phyloP scores from a whole-genome alignment of 92 coral and sea anemone species.

The Montipora capitata region DNA sequence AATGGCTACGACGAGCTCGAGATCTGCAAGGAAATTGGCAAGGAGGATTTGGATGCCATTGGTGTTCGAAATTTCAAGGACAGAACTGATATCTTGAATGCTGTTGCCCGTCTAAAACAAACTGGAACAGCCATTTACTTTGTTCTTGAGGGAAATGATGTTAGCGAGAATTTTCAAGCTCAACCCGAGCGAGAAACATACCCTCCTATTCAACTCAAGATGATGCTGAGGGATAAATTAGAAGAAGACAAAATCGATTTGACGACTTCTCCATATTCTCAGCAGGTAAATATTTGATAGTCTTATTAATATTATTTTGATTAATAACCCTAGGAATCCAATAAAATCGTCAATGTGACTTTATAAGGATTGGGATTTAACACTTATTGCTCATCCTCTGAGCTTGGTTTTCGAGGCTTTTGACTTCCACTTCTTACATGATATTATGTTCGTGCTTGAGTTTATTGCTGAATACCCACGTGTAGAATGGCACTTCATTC shows the following conservation, averaged over 20 bases:
- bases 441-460: neutral
- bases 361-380: neutral
- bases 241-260: conserved; percentile 88
- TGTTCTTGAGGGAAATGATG: conserved; percentile 81
- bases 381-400: neutral
- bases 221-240: conserved; percentile 81
- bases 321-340: neutral
- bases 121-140: conserved; percentile 97
- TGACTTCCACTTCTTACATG: neutral
- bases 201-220: conserved; percentile 79
- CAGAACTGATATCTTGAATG: conserved; percentile 91
- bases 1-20: conserved; percentile 99
- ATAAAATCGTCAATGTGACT: too few species aligned
- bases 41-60: conserved; percentile 98
- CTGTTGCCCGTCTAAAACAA: conserved; percentile 85
- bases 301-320: neutral
- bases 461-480: conserved; percentile 18
- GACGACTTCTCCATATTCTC: conserved; percentile 84
- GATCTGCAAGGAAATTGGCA: conserved; percentile 98
- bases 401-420: neutral
- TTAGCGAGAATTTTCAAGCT: conserved; percentile 55
- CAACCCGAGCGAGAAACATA: conserved; percentile 90
- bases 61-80: conserved; percentile 94
- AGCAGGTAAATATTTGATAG: conserved; percentile 78
- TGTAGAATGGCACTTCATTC: neutral